Conservation (phyloP, 2,113 vertebrate genomes). For the Clarias macrocephalus region DNA sequence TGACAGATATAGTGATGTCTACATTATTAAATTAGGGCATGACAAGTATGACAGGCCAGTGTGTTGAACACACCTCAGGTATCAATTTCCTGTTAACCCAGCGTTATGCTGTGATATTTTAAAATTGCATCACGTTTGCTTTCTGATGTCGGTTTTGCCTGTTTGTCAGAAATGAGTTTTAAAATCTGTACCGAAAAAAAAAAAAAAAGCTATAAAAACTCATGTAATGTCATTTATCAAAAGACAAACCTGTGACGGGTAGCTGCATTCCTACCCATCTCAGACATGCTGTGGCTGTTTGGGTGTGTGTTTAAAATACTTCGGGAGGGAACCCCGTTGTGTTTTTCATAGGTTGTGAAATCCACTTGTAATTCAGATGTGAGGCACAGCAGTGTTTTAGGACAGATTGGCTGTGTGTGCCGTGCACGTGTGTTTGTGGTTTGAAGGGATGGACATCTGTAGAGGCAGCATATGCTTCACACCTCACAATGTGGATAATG, state of each 20-base stretch:
- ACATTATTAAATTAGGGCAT: slow-evolving; percentile 3
- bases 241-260: slow-evolving; percentile 17
- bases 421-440: slow-evolving; percentile 1
- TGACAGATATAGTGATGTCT: not conserved
- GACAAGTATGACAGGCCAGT: not conserved
- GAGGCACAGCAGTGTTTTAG: not conserved
- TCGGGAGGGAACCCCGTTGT: slow-evolving; percentile 35
- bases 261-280: slow-evolving; percentile 29
- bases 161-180: slow-evolving; percentile 22
- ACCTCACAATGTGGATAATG: slow-evolving; percentile 37
- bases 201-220: slow-evolving; percentile 15
- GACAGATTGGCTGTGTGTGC: slow-evolving; percentile 7
- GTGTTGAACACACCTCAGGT: slow-evolving; percentile 5
- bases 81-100: slow-evolving; percentile 16
- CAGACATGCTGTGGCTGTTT: not conserved
- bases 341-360: not conserved
- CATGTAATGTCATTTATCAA: not conserved
- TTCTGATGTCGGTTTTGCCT: slow-evolving; percentile 39
- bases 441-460: slow-evolving; percentile 3
- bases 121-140: slow-evolving; percentile 31
- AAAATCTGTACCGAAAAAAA: slow-evolving; percentile 11
- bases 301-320: slow-evolving; percentile 21
- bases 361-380: slow-evolving; percentile 22
- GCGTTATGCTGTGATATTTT: not conserved
- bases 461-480: slow-evolving; percentile 44